Evolutionary conservation across 1,140 invertebrate species (phyloP).

Genomic region (Dolichoris vasculosae): DNA sequence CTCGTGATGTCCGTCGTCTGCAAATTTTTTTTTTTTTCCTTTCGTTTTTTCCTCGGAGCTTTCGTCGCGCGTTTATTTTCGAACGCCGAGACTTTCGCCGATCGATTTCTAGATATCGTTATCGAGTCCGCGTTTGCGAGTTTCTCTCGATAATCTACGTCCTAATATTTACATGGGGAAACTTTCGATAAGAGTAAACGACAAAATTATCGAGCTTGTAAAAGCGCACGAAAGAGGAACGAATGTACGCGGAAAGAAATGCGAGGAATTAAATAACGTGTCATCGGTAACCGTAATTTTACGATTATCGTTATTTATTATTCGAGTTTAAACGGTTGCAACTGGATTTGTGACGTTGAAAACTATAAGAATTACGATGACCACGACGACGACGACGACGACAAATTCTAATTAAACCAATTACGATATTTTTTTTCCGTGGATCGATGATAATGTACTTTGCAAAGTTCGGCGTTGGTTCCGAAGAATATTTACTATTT

Average conservation of each 20-base stretch:
- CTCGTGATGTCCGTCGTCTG: slow-evolving; percentile 54
- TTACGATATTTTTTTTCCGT: neutral
- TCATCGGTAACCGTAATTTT: neutral
- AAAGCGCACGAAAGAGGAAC: neutral
- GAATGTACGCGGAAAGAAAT: too few relatives aligned
- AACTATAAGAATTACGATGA: too few relatives aligned
- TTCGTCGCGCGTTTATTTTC: too few relatives aligned
- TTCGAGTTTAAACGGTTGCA: neutral
- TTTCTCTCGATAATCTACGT: too few relatives aligned
- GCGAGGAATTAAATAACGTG: neutral
- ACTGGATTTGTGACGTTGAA: neutral
- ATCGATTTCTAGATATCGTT: too few relatives aligned
- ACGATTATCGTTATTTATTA: neutral
- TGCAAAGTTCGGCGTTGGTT: neutral
- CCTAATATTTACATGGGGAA: too few relatives aligned
- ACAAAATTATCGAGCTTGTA: neutral
- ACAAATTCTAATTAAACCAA: neutral
- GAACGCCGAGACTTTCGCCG: too few relatives aligned
- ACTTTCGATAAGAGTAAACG: too few relatives aligned
- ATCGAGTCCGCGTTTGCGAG: too few relatives aligned
- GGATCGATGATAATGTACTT: neutral
- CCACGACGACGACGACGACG: neutral
- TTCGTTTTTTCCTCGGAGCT: too few relatives aligned
- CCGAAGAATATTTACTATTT: neutral
- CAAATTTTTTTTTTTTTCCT: too few relatives aligned